Conservation (phyloP, 2,113 vertebrate species). For the Ceuthmochares aereus region DNA sequence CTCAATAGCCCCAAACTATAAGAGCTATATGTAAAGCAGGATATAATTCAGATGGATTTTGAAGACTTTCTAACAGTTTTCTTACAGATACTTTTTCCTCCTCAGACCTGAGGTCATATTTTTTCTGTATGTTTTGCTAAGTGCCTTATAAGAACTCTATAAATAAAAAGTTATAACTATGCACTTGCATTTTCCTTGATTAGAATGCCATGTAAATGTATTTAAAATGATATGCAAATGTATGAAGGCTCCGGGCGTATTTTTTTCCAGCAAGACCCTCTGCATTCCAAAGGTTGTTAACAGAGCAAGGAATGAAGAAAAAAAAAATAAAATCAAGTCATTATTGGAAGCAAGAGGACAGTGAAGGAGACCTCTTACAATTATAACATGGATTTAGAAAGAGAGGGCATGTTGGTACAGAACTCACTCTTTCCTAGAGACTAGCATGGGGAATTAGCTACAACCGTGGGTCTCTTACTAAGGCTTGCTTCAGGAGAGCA, state of each 20-base stretch:
- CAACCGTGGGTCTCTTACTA: neutral
- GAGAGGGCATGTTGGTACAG: neutral
- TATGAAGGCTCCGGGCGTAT: neutral
- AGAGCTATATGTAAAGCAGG: neutral
- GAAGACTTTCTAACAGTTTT: neutral
- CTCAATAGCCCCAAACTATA: neutral
- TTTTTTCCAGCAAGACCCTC: slow-evolving; percentile 51
- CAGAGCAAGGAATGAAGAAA: neutral
- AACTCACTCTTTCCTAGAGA: neutral
- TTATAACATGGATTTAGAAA: neutral
- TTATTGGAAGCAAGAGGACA: neutral
- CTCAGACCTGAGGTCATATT: slow-evolving; percentile 26
- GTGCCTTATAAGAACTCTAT: slow-evolving; percentile 26
- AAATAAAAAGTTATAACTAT: slow-evolving; percentile 51
- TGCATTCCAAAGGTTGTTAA: slow-evolving; percentile 41
- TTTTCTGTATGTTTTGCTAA: slow-evolving; percentile 45
- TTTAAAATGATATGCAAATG: slow-evolving; percentile 65
- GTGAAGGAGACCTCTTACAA: neutral
- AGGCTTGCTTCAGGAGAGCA: neutral
- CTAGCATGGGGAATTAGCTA: neutral
- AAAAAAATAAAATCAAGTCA: neutral
- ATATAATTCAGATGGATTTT: slow-evolving; percentile 20
- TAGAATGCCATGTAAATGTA: slow-evolving; percentile 61
- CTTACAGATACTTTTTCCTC: neutral
- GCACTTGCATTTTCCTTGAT: slow-evolving; percentile 59